Conservation (phyloP, 2,797 vertebrate species). For the Columba guinea region DNA sequence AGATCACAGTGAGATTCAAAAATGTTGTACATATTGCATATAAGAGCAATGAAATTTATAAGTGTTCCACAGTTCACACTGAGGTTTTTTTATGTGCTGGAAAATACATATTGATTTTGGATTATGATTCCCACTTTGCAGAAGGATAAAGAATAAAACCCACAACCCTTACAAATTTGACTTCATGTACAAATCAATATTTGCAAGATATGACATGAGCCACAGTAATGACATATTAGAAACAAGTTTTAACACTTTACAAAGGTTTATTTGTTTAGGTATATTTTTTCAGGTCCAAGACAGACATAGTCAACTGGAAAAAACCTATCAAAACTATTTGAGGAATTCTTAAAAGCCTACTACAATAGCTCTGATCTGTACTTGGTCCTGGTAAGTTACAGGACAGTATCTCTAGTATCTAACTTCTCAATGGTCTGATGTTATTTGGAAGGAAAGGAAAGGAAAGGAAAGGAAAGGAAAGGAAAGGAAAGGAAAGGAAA, state of each 20-base stretch:
- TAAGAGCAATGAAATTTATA: not conserved
- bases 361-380: not conserved
- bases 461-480: no score
- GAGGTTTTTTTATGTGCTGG: not conserved
- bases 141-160: not conserved
- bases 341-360: not conserved
- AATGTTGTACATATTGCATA: not conserved
- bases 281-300: not conserved
- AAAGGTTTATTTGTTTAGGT: not conserved
- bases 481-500: no score
- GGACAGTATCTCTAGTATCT: not conserved
- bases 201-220: not conserved
- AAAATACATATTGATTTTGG: slow-evolving; percentile 49
- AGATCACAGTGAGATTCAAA: not conserved
- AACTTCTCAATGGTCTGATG: not conserved
- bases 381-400: not conserved
- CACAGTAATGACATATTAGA: not conserved
- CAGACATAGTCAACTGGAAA: not conserved
- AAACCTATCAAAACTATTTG: not conserved
- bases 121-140: slow-evolving; percentile 48
- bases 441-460: not conserved
- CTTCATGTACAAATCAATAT: slow-evolving; percentile 15
- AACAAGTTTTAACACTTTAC: not conserved
- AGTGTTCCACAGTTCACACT: not conserved
- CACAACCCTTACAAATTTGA: slow-evolving; percentile 5